Percentiles rank a stretch among this genome's conserved stretches.
Evolutionary conservation across 2,797 vertebrate genomes (phyloP).

Genomic region (Chelidonichthys spinosus): DNA sequence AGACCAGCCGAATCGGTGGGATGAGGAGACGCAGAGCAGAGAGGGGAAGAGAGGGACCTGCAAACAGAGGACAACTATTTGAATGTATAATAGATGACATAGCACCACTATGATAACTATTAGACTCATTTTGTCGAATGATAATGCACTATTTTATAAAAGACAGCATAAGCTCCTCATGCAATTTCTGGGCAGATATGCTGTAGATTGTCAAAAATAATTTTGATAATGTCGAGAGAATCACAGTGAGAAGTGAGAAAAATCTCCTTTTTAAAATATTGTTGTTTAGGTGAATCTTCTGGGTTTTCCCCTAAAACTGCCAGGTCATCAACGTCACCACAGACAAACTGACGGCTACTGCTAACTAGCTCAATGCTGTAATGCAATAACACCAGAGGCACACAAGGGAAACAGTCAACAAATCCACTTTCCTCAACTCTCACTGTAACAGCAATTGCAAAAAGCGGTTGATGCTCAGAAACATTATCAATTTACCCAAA

Average conservation of each 20-base stretch:
- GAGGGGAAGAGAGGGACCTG: conserved; percentile 67
- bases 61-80: background rate
- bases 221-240: no score
- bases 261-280: no score
- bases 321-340: background rate
- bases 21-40: conserved; percentile 74
- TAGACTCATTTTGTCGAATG: background rate
- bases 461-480: background rate
- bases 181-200: background rate
- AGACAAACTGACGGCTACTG: background rate
- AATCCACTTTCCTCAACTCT: background rate
- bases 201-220: no score
- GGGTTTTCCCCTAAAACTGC: no score
- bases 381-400: background rate
- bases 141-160: background rate
- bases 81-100: background rate
- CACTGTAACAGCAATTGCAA: background rate
- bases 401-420: no score
- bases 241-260: no score
- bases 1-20: conserved; percentile 77
- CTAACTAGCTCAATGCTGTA: no score
- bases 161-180: background rate
- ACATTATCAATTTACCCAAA: background rate
- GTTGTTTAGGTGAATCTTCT: no score
- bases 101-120: background rate